Base-by-base conservation (phyloP, 2,888 invertebrate genomes). In the Micoletzkya japonica region DNA sequence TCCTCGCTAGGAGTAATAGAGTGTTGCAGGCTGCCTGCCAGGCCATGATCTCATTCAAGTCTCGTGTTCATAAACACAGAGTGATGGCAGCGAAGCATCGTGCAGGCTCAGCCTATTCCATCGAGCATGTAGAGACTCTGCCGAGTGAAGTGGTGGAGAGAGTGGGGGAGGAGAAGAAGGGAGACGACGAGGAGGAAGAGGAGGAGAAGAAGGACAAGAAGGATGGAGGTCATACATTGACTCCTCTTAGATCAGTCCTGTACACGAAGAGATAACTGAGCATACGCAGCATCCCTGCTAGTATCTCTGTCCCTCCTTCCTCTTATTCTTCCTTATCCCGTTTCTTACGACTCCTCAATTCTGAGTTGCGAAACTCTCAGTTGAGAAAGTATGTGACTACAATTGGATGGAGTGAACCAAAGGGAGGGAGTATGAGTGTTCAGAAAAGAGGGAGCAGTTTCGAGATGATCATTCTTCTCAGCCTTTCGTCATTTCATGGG, bases 1-100 rank as follows among this genome's bases (percentile, higher is more conserved):
- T n/a, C n/a, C n/a, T n/a, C n/a, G n/a, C n/a, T n/a, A n/a, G n/a
- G n/a, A n/a, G n/a, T n/a, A n/a, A n/a, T n/a, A n/a, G n/a, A n/a
- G 20, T 69, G 67, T 73, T 77, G 78, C 74, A 70, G 36, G 73
- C 74, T 44, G 75, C 74, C 50, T 71, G 76, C 6, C 72, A 75
- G 54, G 76, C 72, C 7, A 66, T 78, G 39, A 66, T 78, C 54
- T 71, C 73, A 61, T 78, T 78, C 75, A 72, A 74, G 44, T 72
- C 74, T 34, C 75, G 75, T 56, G 75, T 73, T 28, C 78, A 78
- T 54, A 77, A 76, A 60, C 74, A 76, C 54, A 73, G 78, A n/a
- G 72, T 77, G 57, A 56, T 78, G 70, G 73, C 76, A 14, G 70
- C 74, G 50, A 74, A 75, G 69, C 71, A 69, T 44, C 69, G 72